Base-by-base conservation (phyloP, 2,113 vertebrate genomes). In the Elephantulus edwardii region DNA sequence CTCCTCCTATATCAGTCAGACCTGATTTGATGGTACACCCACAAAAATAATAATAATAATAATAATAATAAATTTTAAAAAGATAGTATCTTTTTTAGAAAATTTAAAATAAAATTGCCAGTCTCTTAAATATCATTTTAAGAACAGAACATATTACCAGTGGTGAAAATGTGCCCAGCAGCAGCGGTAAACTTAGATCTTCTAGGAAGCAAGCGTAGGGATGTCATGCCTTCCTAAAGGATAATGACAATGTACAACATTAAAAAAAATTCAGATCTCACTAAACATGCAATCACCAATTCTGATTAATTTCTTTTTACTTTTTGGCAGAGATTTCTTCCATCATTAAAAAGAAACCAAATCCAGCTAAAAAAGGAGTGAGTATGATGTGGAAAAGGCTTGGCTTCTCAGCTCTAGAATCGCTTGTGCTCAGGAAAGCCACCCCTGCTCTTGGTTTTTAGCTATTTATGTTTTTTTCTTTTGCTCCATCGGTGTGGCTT, bases 311-410 rank as follows among this genome's bases (percentile, higher is more conserved):
- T 87, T 58, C 33, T 70, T n/a, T 77, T n/a, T 76, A 4, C 93
- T 72, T 97, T 88, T 78, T 97, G 95, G 54, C 97, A 98, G 98
- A 98, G 13, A 88, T 91, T 70, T 96, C 96, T 35, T 97, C 97
- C 33, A 94, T 98, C 66, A 97, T 98, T 81, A 98, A 98, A 93
- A 98, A 98, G 97, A 98, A 98, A 70, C 96, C 97, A 48, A 97
- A 88, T 95, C 96, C 95, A 95, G 90, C 95, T 38, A 98, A 98
- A 96, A 97, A 97, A 60, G 97, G 98, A 90, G 98, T 98, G 94
- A 97, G 98, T 98, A 46, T 64, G 14, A 5, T 14, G 5, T 54
- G 0, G 72, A 11, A 46, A 28, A 10, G 4, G 5, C 3, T 6
- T 24, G 40, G 6, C 3, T 7, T 44, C 40, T 58, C 30, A 2